A percentile compares a stretch with the other conserved stretches of the same genome.
phyloP scores from a whole-genome alignment of 2,888 invertebrate genomes.

The Thymelicus sylvestris region DNA sequence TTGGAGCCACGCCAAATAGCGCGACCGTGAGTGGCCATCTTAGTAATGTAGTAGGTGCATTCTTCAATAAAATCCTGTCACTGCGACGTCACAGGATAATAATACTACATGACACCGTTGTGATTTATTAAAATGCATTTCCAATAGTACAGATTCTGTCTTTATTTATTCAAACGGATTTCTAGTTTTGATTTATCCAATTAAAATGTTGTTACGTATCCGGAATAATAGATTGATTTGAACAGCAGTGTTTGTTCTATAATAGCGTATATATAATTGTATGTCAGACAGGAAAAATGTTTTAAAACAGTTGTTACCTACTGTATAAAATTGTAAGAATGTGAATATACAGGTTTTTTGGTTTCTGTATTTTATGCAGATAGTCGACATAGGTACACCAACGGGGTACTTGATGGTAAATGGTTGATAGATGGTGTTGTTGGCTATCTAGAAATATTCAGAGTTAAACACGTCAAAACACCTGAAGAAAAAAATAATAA shows the following conservation, averaged over 20 bases:
- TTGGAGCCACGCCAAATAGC: too few species aligned
- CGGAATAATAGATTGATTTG: slow-evolving; percentile 17
- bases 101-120: not conserved
- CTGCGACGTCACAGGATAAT: not conserved
- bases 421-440: too few species aligned
- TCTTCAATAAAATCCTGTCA: not conserved
- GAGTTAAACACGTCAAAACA: too few species aligned
- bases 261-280: slow-evolving; percentile 13
- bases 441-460: too few species aligned
- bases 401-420: too few species aligned
- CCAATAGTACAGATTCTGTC: slow-evolving; percentile 5
- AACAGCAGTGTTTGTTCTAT: slow-evolving; percentile 10
- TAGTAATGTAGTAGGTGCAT: too few species aligned
- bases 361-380: too few species aligned
- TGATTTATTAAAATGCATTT: slow-evolving; percentile 12
- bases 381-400: too few species aligned
- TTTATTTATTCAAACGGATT: slow-evolving; percentile 15
- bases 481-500: too few species aligned
- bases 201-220: slow-evolving; percentile 27
- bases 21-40: too few species aligned
- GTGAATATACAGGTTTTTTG: too few species aligned
- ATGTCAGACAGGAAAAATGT: not conserved
- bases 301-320: not conserved
- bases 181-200: slow-evolving; percentile 22
- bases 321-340: too few species aligned